Percentiles rank a stretch among this genome's conserved stretches.
Conservation (phyloP, 2,113 vertebrate genomes). For the Albula glossodonta region DNA sequence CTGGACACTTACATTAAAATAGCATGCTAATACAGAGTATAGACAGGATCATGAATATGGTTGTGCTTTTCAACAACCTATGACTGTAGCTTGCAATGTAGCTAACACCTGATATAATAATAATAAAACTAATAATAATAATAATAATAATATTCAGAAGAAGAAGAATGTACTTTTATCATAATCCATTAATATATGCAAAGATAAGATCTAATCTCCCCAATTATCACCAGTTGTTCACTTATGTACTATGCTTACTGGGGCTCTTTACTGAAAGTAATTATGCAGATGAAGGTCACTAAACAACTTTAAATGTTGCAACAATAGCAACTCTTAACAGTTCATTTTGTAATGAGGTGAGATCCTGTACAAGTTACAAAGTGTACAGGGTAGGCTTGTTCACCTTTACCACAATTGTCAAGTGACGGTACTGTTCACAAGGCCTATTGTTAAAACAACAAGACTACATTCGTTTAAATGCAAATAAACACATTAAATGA, state of each 20-base stretch:
- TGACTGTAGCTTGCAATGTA: too few species aligned
- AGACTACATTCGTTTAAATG: background rate
- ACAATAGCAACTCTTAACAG: background rate
- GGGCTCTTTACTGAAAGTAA: background rate
- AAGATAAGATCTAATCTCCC: background rate
- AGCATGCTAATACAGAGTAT: too few species aligned
- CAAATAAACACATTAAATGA: background rate
- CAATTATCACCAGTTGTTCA: background rate
- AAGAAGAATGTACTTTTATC: too few species aligned
- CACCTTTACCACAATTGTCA: background rate
- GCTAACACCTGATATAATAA: too few species aligned
- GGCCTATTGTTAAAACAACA: background rate
- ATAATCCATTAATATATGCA: background rate
- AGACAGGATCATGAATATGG: too few species aligned
- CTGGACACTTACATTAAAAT: too few species aligned
- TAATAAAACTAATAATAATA: too few species aligned
- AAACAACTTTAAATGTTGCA: background rate
- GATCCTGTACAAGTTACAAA: background rate
- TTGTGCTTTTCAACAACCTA: too few species aligned
- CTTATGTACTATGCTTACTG: background rate
- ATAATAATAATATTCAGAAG: too few species aligned
- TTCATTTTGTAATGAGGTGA: background rate
- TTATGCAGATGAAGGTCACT: background rate
- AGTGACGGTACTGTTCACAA: background rate
- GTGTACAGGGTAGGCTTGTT: background rate